phyloP scores from a whole-genome alignment of 2,113 vertebrate genomes.

The Nothoprocta perdicaria region DNA sequence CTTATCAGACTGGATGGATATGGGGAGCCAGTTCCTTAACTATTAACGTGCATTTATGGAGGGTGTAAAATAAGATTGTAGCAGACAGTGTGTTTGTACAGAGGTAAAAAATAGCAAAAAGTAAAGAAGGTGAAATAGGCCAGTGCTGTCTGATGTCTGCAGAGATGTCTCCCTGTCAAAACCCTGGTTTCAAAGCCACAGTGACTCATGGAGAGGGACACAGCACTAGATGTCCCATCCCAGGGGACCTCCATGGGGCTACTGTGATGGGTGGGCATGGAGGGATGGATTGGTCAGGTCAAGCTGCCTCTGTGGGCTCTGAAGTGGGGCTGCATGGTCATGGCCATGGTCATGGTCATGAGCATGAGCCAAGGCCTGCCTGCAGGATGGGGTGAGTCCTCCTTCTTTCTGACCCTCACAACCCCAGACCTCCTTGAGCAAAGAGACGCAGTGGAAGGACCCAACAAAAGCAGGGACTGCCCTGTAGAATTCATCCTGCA shows the following conservation, averaged over 20 bases:
- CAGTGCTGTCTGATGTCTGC: not conserved
- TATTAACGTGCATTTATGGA: not conserved
- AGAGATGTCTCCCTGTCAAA: not conserved
- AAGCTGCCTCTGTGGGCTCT: not conserved
- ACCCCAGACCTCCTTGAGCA: accelerated
- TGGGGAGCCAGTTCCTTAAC: not conserved
- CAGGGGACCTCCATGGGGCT: not conserved
- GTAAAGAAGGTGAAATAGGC: not conserved
- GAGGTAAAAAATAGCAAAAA: not conserved
- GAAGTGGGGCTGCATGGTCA: not conserved
- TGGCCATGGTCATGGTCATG: too few species aligned
- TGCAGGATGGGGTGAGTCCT: not conserved
- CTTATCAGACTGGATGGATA: not conserved
- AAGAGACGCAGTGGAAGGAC: not conserved
- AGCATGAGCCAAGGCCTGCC: not conserved
- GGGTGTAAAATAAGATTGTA: not conserved
- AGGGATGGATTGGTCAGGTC: not conserved
- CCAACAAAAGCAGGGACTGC: not conserved
- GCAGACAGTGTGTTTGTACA: not conserved
- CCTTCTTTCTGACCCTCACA: accelerated
- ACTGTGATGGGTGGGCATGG: not conserved
- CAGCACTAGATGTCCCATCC: not conserved
- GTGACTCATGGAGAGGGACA: not conserved
- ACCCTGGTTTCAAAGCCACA: not conserved
- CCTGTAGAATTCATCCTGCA: not conserved